Evolutionary conservation across 2,113 vertebrate genomes (phyloP).

Genomic region (Bucco capensis): DNA sequence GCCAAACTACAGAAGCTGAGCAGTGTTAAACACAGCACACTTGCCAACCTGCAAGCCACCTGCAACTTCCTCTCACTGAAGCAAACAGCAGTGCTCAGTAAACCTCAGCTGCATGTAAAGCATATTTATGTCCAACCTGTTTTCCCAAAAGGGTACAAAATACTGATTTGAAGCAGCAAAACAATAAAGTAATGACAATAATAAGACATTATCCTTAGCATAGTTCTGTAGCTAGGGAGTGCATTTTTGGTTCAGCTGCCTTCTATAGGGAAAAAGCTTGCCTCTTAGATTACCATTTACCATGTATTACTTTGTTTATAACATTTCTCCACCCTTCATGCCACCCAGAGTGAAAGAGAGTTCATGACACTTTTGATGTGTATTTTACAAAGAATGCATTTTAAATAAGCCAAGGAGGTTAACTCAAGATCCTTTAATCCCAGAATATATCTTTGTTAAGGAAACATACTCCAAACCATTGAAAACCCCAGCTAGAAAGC

Average conservation of each 20-base stretch:
- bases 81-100: not conserved
- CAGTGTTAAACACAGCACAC: not conserved
- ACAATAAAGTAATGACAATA: not conserved
- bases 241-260: not conserved
- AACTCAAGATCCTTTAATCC: conserved; percentile 56
- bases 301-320: conserved; percentile 29
- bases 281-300: conserved; percentile 26
- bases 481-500: conserved; percentile 5
- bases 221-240: not conserved
- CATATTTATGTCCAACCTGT: not conserved
- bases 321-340: not conserved
- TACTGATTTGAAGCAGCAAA: not conserved
- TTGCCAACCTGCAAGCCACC: not conserved
- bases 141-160: conserved; percentile 29
- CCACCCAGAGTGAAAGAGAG: conserved; percentile 54
- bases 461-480: conserved; percentile 12
- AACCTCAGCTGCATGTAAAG: not conserved
- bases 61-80: not conserved
- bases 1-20: not conserved
- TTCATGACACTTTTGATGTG: conserved; percentile 56
- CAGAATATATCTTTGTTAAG: conserved; percentile 38
- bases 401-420: conserved; percentile 25
- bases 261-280: not conserved
- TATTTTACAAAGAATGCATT: conserved; percentile 54
- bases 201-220: not conserved